Percentiles rank a stretch among this genome's conserved stretches.
phyloP scores from a whole-genome alignment of 2,797 vertebrate species.

The Poeciliopsis gracilis region DNA sequence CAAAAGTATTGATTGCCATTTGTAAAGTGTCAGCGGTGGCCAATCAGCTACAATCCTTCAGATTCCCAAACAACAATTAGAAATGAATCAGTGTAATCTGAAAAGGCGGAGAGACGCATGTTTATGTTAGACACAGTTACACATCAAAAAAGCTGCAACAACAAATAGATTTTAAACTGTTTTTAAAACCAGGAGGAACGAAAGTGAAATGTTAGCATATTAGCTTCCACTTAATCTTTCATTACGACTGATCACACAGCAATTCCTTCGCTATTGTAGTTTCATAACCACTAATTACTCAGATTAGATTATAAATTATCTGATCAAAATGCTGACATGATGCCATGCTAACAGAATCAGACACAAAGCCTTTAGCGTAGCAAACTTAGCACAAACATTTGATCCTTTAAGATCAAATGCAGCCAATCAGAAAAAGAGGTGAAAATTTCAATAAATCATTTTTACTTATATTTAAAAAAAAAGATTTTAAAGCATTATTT shows the following conservation, averaged over 20 bases:
- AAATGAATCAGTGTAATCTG: slow-evolving; percentile 3
- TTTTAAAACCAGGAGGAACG: neutral
- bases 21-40: slow-evolving; percentile 46
- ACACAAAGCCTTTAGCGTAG: neutral
- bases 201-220: neutral
- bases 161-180: neutral
- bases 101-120: neutral
- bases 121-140: neutral
- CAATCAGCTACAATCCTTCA: slow-evolving; percentile 25
- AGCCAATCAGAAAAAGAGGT: too few relatives aligned
- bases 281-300: neutral
- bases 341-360: neutral
- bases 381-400: neutral
- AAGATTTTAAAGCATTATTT: too few relatives aligned
- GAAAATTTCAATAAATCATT: too few relatives aligned
- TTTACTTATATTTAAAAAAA: too few relatives aligned
- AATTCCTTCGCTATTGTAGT: neutral
- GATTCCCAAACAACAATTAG: slow-evolving; percentile 7
- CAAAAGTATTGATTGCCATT: slow-evolving; percentile 57
- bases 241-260: neutral
- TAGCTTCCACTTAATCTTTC: neutral
- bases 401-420: neutral
- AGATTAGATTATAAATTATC: neutral
- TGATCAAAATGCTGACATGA: neutral
- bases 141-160: neutral